A percentile compares a stretch with the other conserved stretches of the same genome.
phyloP scores from a whole-genome alignment of 2,113 vertebrate genomes.

The Sceloporus tristichus region DNA sequence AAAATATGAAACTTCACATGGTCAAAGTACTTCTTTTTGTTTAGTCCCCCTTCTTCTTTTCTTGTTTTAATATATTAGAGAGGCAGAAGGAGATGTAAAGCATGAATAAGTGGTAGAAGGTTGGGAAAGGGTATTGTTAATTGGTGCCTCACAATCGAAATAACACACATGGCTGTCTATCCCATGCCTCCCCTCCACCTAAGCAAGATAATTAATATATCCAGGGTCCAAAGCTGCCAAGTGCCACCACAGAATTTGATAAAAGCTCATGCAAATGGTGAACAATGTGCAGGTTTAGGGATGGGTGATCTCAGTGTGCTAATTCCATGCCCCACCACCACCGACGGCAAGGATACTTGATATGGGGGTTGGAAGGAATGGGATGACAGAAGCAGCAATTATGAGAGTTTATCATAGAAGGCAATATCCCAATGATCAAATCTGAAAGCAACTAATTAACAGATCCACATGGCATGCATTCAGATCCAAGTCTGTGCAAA shows the following conservation, averaged over 20 bases:
- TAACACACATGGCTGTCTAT: neutral
- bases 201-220: neutral
- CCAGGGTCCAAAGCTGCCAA: neutral
- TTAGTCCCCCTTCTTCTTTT: neutral
- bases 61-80: neutral
- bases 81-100: neutral
- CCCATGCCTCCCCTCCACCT: neutral
- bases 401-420: conserved; percentile 8
- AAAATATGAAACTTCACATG: neutral
- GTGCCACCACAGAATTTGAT: neutral
- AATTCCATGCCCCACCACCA: neutral
- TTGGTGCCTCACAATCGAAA: neutral
- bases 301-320: neutral
- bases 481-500: conserved; percentile 30
- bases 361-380: neutral
- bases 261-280: neutral
- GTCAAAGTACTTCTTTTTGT: neutral
- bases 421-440: conserved; percentile 19
- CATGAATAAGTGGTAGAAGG: neutral
- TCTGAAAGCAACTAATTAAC: conserved; percentile 35
- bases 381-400: neutral
- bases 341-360: neutral
- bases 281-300: neutral
- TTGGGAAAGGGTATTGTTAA: neutral
- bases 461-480: conserved; percentile 29